Conservation (phyloP, 1,140 invertebrate genomes). For the Cotesia typhae region DNA sequence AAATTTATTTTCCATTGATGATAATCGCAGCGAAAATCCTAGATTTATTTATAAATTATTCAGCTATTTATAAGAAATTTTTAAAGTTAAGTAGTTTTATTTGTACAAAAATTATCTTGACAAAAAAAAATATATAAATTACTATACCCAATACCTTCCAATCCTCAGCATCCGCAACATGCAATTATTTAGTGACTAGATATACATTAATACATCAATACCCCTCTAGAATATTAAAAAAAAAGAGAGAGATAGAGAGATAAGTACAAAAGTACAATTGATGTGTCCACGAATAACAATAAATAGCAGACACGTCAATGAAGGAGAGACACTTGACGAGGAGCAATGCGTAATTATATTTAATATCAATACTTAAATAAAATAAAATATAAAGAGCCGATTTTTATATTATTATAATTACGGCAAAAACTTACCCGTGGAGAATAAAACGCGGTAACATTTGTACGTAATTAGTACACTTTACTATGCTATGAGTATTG, state of each 20-base stretch:
- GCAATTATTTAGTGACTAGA: conserved; percentile 48
- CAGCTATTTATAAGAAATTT: too few relatives aligned
- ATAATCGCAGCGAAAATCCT: too few relatives aligned
- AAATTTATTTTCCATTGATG: neutral
- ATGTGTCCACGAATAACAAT: too few relatives aligned
- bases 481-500: conserved; percentile 3
- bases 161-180: conserved; percentile 60
- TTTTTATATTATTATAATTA: conserved; percentile 1
- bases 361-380: neutral
- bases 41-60: too few relatives aligned
- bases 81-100: neutral
- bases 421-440: conserved; percentile 21
- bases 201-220: conserved; percentile 17
- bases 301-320: too few relatives aligned
- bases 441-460: conserved; percentile 37
- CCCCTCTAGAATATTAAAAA: neutral
- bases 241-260: conserved; percentile 19
- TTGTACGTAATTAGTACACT: conserved; percentile 41
- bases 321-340: too few relatives aligned
- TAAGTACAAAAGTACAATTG: neutral
- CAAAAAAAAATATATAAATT: conserved; percentile 33
- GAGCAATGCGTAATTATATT: too few relatives aligned
- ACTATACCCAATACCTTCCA: conserved; percentile 57
- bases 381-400: conserved; percentile 2
- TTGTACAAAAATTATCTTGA: neutral